phyloP scores from a whole-genome alignment of 2,888 invertebrate species.

The Odontocerum albicorne region DNA sequence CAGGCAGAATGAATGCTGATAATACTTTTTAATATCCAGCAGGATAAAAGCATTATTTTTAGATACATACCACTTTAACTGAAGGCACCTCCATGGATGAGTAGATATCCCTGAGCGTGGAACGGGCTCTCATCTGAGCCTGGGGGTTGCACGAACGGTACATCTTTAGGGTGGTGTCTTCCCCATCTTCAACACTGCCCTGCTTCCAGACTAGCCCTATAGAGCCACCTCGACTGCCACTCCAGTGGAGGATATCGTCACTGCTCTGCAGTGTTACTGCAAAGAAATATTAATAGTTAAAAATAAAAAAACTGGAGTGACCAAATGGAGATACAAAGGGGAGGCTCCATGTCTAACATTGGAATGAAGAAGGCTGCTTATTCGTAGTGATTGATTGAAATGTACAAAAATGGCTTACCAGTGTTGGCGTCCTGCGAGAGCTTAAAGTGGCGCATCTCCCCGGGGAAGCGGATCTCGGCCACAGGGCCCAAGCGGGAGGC shows the following conservation, averaged over 20 bases:
- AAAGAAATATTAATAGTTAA: background rate
- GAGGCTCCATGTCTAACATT: background rate
- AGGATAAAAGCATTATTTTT: background rate
- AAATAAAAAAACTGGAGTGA: background rate
- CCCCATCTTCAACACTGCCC: constrained; percentile 8
- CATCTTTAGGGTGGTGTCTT: constrained; percentile 19
- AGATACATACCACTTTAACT: constrained; percentile 28
- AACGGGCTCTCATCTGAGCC: constrained; percentile 15
- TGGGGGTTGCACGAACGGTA: constrained; percentile 24
- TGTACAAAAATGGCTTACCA: no score
- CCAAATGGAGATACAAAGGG: background rate
- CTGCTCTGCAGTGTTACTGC: constrained; percentile 28
- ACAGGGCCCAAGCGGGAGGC: constrained; percentile 9
- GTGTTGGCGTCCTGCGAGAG: constrained; percentile 14
- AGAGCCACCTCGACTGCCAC: constrained; percentile 5
- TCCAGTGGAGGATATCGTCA: constrained; percentile 25
- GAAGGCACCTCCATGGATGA: constrained; percentile 29
- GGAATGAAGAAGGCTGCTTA: background rate
- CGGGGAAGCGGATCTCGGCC: constrained; percentile 29
- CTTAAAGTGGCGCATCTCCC: constrained; percentile 28
- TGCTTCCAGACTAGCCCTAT: constrained; percentile 8
- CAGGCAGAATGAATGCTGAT: no score
- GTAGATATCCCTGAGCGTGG: constrained; percentile 29
- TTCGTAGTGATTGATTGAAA: no score
- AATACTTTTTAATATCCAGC: background rate